These are phyloP conservation scores for Triops longicaudatus DNA, from an alignment of 1,140 invertebrate genomes.

Conservation along the genomic window DNA sequence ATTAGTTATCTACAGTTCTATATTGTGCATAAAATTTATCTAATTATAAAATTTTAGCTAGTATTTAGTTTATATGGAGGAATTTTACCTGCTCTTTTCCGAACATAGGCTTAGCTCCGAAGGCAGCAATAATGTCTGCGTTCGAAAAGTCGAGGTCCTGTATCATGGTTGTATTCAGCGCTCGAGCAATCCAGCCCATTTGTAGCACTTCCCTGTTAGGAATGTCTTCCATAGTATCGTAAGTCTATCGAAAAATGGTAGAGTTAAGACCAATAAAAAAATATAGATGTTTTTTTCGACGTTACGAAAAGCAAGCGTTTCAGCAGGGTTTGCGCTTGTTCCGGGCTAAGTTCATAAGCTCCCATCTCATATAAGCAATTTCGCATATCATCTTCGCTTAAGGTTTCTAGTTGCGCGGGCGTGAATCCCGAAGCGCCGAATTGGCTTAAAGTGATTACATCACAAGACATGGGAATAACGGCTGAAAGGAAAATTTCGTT, in stretches of 20 bases:
- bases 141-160: background rate
- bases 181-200: constrained; percentile 19
- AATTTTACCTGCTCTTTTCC: constrained; percentile 17
- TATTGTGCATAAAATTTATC: too few species aligned
- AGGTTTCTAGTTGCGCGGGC: background rate
- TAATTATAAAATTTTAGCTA: too few species aligned
- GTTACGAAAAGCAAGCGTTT: constrained; percentile 17
- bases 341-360: background rate
- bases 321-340: constrained; percentile 16
- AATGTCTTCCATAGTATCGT: background rate
- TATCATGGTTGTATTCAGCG: background rate
- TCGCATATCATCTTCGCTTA: constrained; percentile 6
- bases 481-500: background rate
- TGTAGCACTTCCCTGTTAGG: constrained; percentile 4
- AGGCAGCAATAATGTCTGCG: constrained; percentile 17
- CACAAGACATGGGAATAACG: constrained; percentile 17
- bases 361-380: constrained; percentile 24
- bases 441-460: background rate
- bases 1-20: too few species aligned
- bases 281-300: background rate
- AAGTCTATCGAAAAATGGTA: constrained; percentile 12
- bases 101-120: background rate
- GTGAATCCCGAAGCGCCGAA: constrained; percentile 21
- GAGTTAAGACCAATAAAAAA: background rate
- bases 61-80: background rate